Conservation (phyloP, 2,113 vertebrate genomes). For the Propithecus coquereli region DNA sequence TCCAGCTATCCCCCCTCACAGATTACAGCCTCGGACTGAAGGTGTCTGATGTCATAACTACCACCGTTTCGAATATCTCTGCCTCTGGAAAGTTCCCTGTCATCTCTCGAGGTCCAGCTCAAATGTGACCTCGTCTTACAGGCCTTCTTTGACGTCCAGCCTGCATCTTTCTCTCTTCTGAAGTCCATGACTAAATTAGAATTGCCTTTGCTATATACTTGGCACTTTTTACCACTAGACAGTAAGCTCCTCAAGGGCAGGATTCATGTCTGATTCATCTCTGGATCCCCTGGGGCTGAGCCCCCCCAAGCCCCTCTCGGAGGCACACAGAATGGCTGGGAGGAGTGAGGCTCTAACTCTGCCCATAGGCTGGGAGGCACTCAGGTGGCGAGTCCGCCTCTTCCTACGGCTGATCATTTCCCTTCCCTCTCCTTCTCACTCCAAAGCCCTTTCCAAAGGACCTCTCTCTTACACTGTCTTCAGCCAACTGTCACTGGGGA, state of each 20-base stretch:
- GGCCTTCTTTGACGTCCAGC: not conserved
- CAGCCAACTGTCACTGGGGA: constrained; percentile 50
- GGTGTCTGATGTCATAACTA: not conserved
- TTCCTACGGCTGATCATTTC: not conserved
- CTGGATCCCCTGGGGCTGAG: not conserved
- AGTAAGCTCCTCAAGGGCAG: constrained; percentile 24
- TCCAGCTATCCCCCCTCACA: not conserved
- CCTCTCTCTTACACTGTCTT: not conserved
- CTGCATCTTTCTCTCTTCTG: constrained; percentile 32
- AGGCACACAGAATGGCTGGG: not conserved
- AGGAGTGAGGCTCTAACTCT: not conserved
- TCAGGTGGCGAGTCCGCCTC: not conserved
- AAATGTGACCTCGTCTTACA: not conserved
- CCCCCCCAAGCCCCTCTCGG: not conserved
- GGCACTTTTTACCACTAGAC: not conserved
- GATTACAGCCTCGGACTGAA: not conserved
- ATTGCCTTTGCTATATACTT: not conserved
- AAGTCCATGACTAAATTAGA: not conserved
- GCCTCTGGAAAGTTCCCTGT: not conserved
- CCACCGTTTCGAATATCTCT: not conserved
- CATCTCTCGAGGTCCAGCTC: constrained; percentile 20
- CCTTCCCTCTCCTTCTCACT: not conserved
- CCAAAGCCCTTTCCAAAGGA: not conserved
- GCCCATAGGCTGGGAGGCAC: not conserved
- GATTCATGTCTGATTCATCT: constrained; percentile 58